These are phyloP conservation scores for Eilema sororculum DNA, from an alignment of 2,888 invertebrate species.

Conservation along the genomic window DNA sequence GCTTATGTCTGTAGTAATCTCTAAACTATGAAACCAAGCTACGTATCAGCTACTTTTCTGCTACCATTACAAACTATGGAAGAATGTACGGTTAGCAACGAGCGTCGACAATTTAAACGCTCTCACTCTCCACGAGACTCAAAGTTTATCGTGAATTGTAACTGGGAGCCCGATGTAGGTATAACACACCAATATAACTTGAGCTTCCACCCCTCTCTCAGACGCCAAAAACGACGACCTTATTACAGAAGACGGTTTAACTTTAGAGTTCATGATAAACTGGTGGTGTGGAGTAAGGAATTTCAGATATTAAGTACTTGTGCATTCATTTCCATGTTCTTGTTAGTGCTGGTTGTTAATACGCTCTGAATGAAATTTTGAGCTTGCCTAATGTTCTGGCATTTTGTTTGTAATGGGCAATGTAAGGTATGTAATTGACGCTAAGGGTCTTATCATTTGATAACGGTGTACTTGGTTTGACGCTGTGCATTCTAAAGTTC, in stretches of 20 bases:
- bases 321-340: slow-evolving; percentile 72
- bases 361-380: slow-evolving; percentile 74
- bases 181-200: slow-evolving; percentile 62
- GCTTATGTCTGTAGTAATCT: too few species aligned
- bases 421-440: slow-evolving; percentile 36
- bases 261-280: slow-evolving; percentile 50
- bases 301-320: slow-evolving; percentile 82
- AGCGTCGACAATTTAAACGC: slow-evolving; percentile 84
- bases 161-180: slow-evolving; percentile 70
- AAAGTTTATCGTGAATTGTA: slow-evolving; percentile 83
- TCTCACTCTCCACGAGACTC: slow-evolving; percentile 80
- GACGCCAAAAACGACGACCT: slow-evolving; percentile 30
- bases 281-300: slow-evolving; percentile 72
- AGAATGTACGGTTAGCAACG: slow-evolving; percentile 82
- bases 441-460: background rate
- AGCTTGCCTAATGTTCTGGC: slow-evolving; percentile 55
- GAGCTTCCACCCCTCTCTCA: slow-evolving; percentile 57
- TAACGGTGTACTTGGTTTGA: too few species aligned
- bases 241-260: slow-evolving; percentile 37
- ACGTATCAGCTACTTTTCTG: slow-evolving; percentile 51
- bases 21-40: background rate
- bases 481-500: too few species aligned
- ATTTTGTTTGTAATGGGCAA: slow-evolving; percentile 51
- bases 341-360: slow-evolving; percentile 75
- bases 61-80: slow-evolving; percentile 66